A percentile compares a stretch with the other conserved stretches of the same genome.
Conservation (phyloP, 2,797 vertebrate genomes). For the Manis pentadactyla region DNA sequence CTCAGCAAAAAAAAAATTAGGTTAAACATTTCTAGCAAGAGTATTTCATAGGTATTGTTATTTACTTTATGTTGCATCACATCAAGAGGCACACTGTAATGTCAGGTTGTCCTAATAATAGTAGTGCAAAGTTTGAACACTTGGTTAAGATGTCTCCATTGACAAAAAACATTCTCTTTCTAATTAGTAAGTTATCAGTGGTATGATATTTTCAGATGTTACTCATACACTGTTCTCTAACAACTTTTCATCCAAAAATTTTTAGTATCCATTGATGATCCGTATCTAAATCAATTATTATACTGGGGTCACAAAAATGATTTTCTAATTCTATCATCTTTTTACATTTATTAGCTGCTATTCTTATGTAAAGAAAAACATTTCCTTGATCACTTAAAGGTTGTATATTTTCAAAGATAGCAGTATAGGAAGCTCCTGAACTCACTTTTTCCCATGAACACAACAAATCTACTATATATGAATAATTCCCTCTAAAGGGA, state of each 20-base stretch:
- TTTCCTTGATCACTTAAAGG: background rate
- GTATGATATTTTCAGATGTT: background rate
- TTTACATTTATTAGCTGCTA: background rate
- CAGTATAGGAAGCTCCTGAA: no score
- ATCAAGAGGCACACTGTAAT: background rate
- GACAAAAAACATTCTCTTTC: background rate
- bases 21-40: background rate
- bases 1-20: background rate
- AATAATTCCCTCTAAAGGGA: no score
- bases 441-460: no score
- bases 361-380: constrained; percentile 8
- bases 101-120: background rate
- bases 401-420: no score
- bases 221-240: background rate
- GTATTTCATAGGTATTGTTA: background rate
- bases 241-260: background rate
- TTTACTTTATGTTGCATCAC: background rate
- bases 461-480: no score
- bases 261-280: background rate
- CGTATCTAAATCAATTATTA: background rate
- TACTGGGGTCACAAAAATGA: background rate
- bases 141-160: constrained; percentile 14
- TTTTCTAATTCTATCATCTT: background rate
- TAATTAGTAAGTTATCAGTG: background rate
- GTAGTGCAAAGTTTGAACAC: background rate